Percentiles rank a stretch among this genome's conserved stretches.
Evolutionary conservation across 2,113 vertebrate genomes (phyloP).

Genomic region (Megatriorchis doriae): DNA sequence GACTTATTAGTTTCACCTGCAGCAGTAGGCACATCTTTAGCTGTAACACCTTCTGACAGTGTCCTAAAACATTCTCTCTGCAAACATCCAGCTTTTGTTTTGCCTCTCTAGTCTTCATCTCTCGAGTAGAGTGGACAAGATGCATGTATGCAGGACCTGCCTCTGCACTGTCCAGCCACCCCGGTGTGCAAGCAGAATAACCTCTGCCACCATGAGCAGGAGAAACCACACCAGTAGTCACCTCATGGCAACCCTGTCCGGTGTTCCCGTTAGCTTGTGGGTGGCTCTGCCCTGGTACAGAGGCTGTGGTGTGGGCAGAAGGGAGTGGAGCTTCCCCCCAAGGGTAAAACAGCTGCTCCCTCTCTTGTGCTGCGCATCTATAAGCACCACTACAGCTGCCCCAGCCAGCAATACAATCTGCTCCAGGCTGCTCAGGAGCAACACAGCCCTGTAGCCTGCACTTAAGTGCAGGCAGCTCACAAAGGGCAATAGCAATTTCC

Average conservation of each 20-base stretch:
- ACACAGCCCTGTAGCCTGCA: background rate
- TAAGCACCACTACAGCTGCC: background rate
- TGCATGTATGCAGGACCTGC: background rate
- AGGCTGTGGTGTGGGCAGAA: background rate
- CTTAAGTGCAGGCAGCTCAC: background rate
- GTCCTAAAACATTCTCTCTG: background rate
- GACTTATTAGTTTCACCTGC: background rate
- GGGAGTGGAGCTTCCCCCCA: background rate
- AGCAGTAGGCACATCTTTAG: background rate
- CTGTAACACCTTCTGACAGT: background rate
- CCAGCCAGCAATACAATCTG: background rate
- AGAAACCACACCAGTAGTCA: background rate
- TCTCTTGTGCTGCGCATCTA: background rate
- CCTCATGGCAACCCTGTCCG: background rate
- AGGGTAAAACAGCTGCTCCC: background rate
- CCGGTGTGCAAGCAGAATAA: background rate
- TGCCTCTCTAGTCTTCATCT: background rate
- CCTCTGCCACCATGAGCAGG: background rate
- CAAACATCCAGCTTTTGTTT: background rate
- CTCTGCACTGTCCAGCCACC: background rate
- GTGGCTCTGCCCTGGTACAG: background rate
- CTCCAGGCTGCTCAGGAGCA: background rate
- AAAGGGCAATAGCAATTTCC: background rate
- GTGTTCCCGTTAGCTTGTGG: rapidly evolving
- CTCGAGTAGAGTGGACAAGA: background rate